phyloP scores from a whole-genome alignment of 1,140 invertebrate species.

The Orchesella cincta region DNA sequence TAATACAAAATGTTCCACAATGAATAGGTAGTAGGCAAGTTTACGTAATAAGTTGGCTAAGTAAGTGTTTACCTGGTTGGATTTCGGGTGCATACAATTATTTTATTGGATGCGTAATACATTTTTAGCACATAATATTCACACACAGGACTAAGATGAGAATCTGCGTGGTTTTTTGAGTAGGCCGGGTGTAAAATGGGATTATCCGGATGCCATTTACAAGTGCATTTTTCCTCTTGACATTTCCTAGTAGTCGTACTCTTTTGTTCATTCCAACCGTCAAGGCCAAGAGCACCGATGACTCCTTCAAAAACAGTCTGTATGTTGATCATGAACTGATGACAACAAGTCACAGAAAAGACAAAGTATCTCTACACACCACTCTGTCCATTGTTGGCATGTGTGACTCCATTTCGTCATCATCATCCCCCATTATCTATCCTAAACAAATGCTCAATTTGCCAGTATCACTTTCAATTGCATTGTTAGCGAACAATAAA shows the following conservation, averaged over 20 bases:
- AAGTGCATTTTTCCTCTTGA: not conserved
- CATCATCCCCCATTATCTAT: not conserved
- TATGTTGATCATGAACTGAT: not conserved
- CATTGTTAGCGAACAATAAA: not conserved
- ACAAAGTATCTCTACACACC: not conserved
- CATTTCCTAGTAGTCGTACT: not conserved
- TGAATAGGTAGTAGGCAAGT: too few relatives aligned
- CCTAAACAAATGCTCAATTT: not conserved
- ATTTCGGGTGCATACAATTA: too few relatives aligned
- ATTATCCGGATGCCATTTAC: slow-evolving; percentile 4
- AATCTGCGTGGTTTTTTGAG: too few relatives aligned
- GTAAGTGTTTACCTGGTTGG: too few relatives aligned
- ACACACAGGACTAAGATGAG: too few relatives aligned
- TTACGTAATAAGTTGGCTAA: too few relatives aligned
- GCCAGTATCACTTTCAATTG: not conserved
- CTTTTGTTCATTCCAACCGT: not conserved
- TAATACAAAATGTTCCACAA: too few relatives aligned
- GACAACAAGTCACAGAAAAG: not conserved
- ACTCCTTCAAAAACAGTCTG: not conserved
- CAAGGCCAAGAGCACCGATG: not conserved
- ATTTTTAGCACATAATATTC: too few relatives aligned
- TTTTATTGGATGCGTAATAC: too few relatives aligned
- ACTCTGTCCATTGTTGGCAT: not conserved
- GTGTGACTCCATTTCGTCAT: not conserved
- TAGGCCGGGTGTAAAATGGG: not conserved